Percentiles rank a stretch among this genome's conserved stretches.
Conservation (phyloP, 1,140 invertebrate genomes). For the Aphelinus certus region DNA sequence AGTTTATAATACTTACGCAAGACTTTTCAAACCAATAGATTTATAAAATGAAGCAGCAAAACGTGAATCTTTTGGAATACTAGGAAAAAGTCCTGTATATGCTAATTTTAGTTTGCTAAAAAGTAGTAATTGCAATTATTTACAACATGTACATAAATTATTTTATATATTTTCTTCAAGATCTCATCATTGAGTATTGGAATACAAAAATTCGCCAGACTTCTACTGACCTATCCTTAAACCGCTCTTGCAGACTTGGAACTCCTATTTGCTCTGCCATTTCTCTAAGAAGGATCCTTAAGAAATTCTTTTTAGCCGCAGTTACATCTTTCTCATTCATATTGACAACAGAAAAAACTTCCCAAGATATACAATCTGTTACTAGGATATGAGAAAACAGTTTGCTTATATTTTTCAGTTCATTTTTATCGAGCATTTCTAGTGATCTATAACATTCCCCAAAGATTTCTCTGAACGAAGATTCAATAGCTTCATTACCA, state of each 20-base stretch:
- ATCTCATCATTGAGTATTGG: neutral
- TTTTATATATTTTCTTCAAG: neutral
- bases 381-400: constrained; percentile 31
- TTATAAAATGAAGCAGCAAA: constrained; percentile 25
- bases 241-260: constrained; percentile 12
- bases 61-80: constrained; percentile 14
- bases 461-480: constrained; percentile 27
- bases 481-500: constrained; percentile 21
- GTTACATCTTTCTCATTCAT: constrained; percentile 19
- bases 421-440: constrained; percentile 28
- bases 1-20: constrained; percentile 20
- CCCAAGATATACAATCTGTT: constrained; percentile 27
- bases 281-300: constrained; percentile 28
- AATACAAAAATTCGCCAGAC: neutral
- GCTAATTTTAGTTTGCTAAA: constrained; percentile 19
- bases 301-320: constrained; percentile 27
- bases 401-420: constrained; percentile 27
- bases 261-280: constrained; percentile 16
- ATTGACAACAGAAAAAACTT: constrained; percentile 19
- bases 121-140: neutral
- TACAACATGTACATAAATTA: neutral
- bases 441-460: constrained; percentile 21
- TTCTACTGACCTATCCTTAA: constrained; percentile 3
- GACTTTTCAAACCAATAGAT: constrained; percentile 15
- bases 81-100: constrained; percentile 30